Evolutionary conservation across 1,140 invertebrate species (phyloP).

Genomic region (Drosophila asahinai): DNA sequence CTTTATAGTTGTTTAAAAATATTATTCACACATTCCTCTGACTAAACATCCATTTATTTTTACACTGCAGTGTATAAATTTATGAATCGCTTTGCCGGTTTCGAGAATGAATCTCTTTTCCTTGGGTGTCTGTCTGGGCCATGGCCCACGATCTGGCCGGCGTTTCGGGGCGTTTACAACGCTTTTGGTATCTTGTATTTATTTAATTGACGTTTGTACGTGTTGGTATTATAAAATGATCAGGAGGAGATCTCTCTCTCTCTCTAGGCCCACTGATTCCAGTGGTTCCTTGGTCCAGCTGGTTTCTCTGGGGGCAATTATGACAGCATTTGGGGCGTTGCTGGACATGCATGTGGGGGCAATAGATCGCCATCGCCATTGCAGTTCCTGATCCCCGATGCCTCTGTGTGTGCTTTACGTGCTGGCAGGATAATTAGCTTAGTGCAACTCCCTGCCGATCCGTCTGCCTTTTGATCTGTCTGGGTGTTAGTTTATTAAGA

Average conservation of each 20-base stretch:
- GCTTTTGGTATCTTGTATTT: slow-evolving; percentile 82
- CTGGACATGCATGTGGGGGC: slow-evolving; percentile 79
- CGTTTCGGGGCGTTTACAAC: slow-evolving; percentile 79
- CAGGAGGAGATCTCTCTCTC: slow-evolving; percentile 22
- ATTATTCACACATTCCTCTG: no score
- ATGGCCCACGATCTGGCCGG: slow-evolving; percentile 45
- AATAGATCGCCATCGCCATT: slow-evolving; percentile 65
- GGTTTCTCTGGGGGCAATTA: slow-evolving; percentile 63
- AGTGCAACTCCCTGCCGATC: slow-evolving; percentile 4
- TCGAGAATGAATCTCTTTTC: slow-evolving; percentile 75
- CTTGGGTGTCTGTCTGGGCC: slow-evolving; percentile 52
- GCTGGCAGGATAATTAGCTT: slow-evolving; percentile 77
- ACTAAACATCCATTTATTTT: not conserved
- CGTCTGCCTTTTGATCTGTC: slow-evolving; percentile 43
- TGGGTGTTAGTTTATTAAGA: slow-evolving; percentile 80
- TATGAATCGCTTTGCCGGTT: slow-evolving; percentile 67
- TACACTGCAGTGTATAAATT: slow-evolving; percentile 35
- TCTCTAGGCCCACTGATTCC: slow-evolving; percentile 14
- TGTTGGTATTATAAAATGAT: slow-evolving; percentile 81
- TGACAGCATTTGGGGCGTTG: slow-evolving; percentile 77
- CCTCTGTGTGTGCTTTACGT: slow-evolving; percentile 71
- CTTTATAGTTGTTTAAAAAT: no score
- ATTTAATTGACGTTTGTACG: slow-evolving; percentile 82
- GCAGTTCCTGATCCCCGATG: slow-evolving; percentile 15
- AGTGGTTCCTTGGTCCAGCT: slow-evolving; percentile 7